A percentile compares a stretch with the other conserved stretches of the same genome.
phyloP scores from a whole-genome alignment of 2,113 vertebrate genomes.

The Cygnus atratus region DNA sequence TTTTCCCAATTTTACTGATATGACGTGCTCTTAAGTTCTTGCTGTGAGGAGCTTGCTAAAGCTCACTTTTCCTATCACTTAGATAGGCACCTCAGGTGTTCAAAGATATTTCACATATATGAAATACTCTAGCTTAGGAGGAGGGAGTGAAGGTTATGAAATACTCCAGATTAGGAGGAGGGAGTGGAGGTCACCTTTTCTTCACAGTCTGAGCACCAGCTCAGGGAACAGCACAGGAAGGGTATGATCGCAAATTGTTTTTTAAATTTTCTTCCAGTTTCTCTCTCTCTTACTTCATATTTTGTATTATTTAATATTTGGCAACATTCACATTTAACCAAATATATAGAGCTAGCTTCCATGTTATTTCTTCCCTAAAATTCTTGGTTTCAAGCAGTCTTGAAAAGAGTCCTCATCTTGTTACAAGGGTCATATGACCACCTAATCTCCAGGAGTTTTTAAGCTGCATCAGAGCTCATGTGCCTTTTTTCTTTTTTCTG shows the following conservation, averaged over 20 bases:
- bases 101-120: neutral
- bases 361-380: neutral
- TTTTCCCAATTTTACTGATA: neutral
- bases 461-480: conserved; percentile 20
- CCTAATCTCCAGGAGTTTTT: conserved; percentile 31
- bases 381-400: conserved; percentile 25
- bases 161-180: neutral
- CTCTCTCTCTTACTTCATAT: neutral
- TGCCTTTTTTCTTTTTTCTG: neutral
- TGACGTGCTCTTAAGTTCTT: neutral
- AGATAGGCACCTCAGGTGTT: neutral
- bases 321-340: neutral
- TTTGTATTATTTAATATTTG: neutral
- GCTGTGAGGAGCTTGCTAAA: neutral
- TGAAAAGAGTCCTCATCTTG: conserved; percentile 26
- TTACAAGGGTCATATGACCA: conserved; percentile 13
- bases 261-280: neutral
- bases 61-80: neutral
- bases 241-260: neutral
- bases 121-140: neutral
- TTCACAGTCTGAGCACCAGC: neutral
- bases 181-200: neutral
- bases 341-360: neutral
- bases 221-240: neutral
- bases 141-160: neutral